Evolutionary conservation across 2,797 vertebrate genomes (phyloP), one percentile per base, ranked within the genome.

Genomic region (Macropodus opercularis): DNA sequence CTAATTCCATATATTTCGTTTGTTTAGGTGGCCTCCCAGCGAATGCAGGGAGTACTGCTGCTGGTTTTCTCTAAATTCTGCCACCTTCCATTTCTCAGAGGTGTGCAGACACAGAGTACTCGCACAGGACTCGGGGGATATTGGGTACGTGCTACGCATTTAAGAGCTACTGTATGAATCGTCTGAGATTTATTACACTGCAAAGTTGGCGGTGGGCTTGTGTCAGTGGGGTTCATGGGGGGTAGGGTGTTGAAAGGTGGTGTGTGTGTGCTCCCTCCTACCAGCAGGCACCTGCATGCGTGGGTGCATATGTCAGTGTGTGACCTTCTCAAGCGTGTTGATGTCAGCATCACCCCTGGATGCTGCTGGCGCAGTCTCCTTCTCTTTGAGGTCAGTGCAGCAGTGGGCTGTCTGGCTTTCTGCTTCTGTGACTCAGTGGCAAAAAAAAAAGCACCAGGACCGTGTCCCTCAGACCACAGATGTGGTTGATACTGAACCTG

Each of bases 31-130:
- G 96, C 95, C 2, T 98, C 96, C 0, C 96, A 98, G 74, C 90
- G 98, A 56, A 98, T 99, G 97, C 98, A 99, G 78, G 96, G 98
- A 0, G 94, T 98, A 69, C 93, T 98, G 43, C 88, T 99, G 32
- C 87, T 99, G 78, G 93, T 98, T 35, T 99, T 99, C 79, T 93
- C 95, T 65, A 97, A 95, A 83, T 96, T 94, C 90, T 94, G 90
- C 85, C 97, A 98, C 68, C 92, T 99, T 60, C 97, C 98, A 0
- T 98, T 96, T 73, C 93, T 99, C 75, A 87, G 95, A 71, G 93
- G 95, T 4, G 91, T 99, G 75, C 95, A 98, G 91, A 99, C 96
- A 0, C 93, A 98, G 80, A 97, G 93, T 46, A 99, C 97, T 0
- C 93, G 97, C 63, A 99, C 98, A 0, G 98, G 98, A 21, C 92